Evolutionary conservation across 2,113 vertebrate species (phyloP).

Genomic region (Myrmecophaga tridactyla): DNA sequence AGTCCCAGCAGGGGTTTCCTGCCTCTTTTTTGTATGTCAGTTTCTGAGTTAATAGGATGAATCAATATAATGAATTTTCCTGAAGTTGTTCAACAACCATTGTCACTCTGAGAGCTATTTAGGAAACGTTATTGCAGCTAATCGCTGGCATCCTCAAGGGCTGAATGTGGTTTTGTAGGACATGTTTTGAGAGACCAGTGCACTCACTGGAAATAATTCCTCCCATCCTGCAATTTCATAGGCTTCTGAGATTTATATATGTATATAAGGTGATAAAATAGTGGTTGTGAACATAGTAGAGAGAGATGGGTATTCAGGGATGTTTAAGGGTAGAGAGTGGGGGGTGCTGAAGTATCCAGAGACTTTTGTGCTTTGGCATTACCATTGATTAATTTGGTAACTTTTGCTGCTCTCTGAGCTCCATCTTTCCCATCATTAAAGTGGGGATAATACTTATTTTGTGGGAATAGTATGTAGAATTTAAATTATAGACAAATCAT

Average conservation of each 20-base stretch:
- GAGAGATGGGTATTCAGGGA: background rate
- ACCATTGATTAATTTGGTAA: background rate
- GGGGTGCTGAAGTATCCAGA: too few species aligned
- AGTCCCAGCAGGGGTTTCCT: conserved; percentile 73
- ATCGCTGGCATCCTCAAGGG: background rate
- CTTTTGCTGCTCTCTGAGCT: background rate
- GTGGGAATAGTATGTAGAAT: background rate
- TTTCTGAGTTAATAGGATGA: conserved; percentile 70
- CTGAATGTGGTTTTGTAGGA: background rate
- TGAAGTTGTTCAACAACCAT: conserved; percentile 39
- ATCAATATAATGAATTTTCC: conserved; percentile 73
- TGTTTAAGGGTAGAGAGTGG: accelerated
- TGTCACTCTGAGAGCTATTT: conserved; percentile 6
- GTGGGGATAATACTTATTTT: background rate
- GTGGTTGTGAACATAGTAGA: background rate
- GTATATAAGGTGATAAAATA: background rate
- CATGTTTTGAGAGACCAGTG: background rate
- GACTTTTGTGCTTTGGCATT: background rate
- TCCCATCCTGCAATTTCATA: background rate
- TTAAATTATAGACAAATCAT: background rate
- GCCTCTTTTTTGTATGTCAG: conserved; percentile 67
- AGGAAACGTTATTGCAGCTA: background rate
- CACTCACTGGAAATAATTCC: background rate
- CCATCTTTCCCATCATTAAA: background rate
- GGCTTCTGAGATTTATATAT: background rate